Base-by-base conservation (phyloP, 2,797 vertebrate species). In the Anomalospiza imberbis region DNA sequence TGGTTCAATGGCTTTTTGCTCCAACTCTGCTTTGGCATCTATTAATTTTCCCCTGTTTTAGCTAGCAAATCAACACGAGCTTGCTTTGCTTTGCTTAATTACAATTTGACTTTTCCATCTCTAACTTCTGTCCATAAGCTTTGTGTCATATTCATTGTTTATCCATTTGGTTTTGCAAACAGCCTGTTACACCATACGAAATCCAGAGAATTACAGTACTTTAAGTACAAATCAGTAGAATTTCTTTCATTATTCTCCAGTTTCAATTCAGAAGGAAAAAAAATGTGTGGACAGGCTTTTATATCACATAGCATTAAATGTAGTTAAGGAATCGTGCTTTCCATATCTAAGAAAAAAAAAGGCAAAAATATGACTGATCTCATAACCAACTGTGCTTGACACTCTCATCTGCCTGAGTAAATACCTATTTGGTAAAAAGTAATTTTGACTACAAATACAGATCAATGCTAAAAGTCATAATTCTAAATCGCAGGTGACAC, bases 21-120 rank as follows among this genome's bases (percentile, higher is more conserved):
- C 20, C 74, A 87, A 42, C 13, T 67, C 11, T 65, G 26, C 18
- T 58, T 79, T 60, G 73, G 22, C 4, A 34, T 70, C 9, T 80
- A 47, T 58, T 71, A 45, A 63, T 34, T 12, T 88, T 65, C 58
- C 26, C 10, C 14, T 40, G 2, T 53, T 85, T 74, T 62, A 83
- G 4, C 31, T 36, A 78, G 12, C 17, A 81, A 40, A 71, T 38
- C 20, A 72, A 44, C 0, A 0, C 2, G 17, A 84, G 12, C 10
- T 36, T 62, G 4, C 7, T 74, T 74, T 88, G 4, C 5, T 88
- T 86, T 83, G 36, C 28, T 62, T 62, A 50, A 47, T 42, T 76
- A 51, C 10, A 79, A 5, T 45, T 66, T 70, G 13, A 47, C 10
- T 5, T 60, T 84, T 42, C 3, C 44, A 34, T n/a, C 25, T 11